These are phyloP conservation scores for Drosophila differens DNA, from an alignment of 2,888 invertebrate species.

Conservation along the genomic window DNA sequence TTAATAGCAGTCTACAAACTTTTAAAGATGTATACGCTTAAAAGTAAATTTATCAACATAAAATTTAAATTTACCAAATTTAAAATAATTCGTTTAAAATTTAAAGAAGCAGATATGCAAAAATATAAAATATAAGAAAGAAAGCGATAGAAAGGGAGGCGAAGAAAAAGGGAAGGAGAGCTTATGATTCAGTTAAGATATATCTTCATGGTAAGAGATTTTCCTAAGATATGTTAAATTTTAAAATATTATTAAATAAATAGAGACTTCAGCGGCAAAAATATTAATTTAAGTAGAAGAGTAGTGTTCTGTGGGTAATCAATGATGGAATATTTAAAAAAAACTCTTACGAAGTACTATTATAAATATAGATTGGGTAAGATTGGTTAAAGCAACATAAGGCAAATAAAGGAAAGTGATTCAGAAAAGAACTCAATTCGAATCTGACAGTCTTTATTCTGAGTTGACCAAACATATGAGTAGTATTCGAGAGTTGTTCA, in stretches of 20 bases:
- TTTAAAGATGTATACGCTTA: neutral
- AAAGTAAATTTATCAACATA: neutral
- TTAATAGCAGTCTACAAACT: too few species aligned
- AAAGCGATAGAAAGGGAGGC: fast-evolving
- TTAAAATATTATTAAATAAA: neutral
- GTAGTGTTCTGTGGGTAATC: too few species aligned
- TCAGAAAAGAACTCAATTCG: neutral
- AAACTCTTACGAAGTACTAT: too few species aligned
- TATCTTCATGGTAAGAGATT: too few species aligned
- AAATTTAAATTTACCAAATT: neutral
- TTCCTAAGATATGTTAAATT: neutral
- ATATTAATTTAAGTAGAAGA: too few species aligned
- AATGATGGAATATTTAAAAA: too few species aligned
- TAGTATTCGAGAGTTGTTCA: too few species aligned
- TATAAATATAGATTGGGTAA: too few species aligned
- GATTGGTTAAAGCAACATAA: too few species aligned
- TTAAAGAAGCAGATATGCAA: too few species aligned
- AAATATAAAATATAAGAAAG: too few species aligned
- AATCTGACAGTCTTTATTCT: neutral
- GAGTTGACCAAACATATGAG: neutral
- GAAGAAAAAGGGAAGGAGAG: neutral
- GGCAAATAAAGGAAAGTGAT: neutral
- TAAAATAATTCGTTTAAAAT: too few species aligned
- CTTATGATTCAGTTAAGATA: neutral
- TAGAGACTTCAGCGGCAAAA: neutral